Percentiles rank a stretch among this genome's conserved stretches.
These are phyloP conservation scores for Chironomus striatipennis DNA, from an alignment of 1,140 invertebrate species.

Conservation along the genomic window DNA sequence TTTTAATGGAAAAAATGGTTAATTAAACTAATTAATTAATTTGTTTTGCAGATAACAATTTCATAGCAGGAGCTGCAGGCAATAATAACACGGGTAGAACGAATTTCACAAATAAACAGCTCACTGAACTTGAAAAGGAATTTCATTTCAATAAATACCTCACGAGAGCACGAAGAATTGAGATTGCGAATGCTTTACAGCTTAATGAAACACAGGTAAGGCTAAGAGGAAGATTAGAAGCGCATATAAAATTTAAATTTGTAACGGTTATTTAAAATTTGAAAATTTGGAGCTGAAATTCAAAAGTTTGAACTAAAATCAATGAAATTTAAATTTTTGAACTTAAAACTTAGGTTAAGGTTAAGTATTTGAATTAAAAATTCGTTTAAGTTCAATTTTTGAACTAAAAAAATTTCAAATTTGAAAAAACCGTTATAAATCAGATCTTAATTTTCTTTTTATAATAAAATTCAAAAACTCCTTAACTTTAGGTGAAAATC, in stretches of 20 bases:
- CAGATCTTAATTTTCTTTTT: slow-evolving; percentile 24
- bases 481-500: slow-evolving; percentile 62
- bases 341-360: too few relatives aligned
- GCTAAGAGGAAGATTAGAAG: neutral
- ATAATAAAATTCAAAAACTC: too few relatives aligned
- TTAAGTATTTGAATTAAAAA: too few relatives aligned
- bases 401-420: too few relatives aligned
- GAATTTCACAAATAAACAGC: slow-evolving; percentile 98
- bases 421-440: too few relatives aligned
- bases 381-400: too few relatives aligned
- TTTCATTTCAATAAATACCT: slow-evolving; percentile 99
- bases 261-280: too few relatives aligned
- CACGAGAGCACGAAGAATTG: slow-evolving; percentile 89
- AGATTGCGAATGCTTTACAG: slow-evolving; percentile 92
- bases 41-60: slow-evolving; percentile 33
- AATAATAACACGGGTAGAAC: slow-evolving; percentile 80
- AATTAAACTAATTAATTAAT: neutral
- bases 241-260: too few relatives aligned
- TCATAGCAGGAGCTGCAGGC: slow-evolving; percentile 37
- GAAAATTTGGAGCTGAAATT: too few relatives aligned
- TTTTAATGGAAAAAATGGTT: neutral
- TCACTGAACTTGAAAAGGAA: slow-evolving; percentile 98
- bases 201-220: slow-evolving; percentile 90
- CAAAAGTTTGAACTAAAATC: too few relatives aligned
- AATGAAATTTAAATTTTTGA: too few relatives aligned